A percentile compares a stretch with the other conserved stretches of the same genome.
Conservation (phyloP, 1,140 invertebrate genomes). For the Drosophila varians region DNA sequence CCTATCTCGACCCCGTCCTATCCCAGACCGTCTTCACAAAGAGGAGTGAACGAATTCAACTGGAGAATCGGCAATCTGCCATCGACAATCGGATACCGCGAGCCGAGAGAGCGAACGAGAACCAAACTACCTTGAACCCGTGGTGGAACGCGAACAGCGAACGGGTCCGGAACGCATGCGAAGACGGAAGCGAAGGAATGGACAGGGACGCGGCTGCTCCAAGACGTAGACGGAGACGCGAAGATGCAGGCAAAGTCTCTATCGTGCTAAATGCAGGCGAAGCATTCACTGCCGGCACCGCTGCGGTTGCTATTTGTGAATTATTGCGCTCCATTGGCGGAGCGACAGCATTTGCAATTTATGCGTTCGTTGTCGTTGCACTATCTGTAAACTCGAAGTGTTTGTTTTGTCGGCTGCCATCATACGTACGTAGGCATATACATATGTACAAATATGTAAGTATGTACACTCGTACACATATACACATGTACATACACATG, state of each 20-base stretch:
- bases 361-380: constrained; percentile 67
- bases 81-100: constrained; percentile 22
- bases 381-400: constrained; percentile 36
- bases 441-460: too few species aligned
- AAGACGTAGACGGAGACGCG: constrained; percentile 9
- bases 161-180: constrained; percentile 3
- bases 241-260: constrained; percentile 18
- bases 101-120: constrained; percentile 33
- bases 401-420: constrained; percentile 5
- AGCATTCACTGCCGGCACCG: background rate
- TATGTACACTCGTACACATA: too few species aligned
- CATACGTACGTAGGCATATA: background rate
- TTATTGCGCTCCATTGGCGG: constrained; percentile 70
- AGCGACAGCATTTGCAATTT: constrained; percentile 67
- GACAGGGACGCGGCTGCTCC: background rate
- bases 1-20: too few species aligned
- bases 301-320: constrained; percentile 67
- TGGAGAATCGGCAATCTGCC: constrained; percentile 9
- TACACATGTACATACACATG: background rate
- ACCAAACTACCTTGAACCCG: constrained; percentile 68
- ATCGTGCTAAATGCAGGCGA: constrained; percentile 24
- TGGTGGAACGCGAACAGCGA: constrained; percentile 25
- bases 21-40: background rate
- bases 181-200: background rate
- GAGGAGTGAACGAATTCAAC: background rate